Evolutionary conservation across 2,113 vertebrate species (phyloP).

Genomic region (Struthidea cinerea): DNA sequence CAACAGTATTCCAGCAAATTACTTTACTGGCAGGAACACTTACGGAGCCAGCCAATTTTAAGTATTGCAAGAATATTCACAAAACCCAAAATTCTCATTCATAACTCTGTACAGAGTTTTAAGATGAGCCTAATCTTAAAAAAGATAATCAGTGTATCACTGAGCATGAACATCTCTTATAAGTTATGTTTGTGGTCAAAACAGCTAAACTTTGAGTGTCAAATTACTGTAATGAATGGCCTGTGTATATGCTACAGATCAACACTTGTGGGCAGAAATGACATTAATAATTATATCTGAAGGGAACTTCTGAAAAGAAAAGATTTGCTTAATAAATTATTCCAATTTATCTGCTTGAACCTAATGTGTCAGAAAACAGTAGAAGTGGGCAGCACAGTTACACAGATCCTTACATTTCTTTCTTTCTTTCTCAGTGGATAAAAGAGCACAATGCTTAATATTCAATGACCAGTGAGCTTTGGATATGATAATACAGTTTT

Average conservation of each 20-base stretch:
- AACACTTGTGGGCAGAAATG: background rate
- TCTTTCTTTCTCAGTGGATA: background rate
- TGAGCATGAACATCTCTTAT: background rate
- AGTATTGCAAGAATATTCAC: conserved; percentile 12
- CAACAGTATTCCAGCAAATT: conserved; percentile 55
- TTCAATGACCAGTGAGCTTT: background rate
- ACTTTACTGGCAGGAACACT: conserved; percentile 53
- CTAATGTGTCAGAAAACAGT: background rate
- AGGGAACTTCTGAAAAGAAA: background rate
- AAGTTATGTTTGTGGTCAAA: background rate
- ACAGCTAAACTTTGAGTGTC: background rate
- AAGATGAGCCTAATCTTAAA: background rate
- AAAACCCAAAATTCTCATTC: conserved; percentile 21
- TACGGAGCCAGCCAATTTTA: conserved; percentile 37
- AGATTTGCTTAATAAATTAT: background rate
- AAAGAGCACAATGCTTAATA: background rate
- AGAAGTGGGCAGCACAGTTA: background rate
- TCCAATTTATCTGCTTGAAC: background rate
- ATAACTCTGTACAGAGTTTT: background rate
- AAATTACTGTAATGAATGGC: background rate
- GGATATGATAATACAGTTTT: background rate
- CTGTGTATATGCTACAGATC: background rate
- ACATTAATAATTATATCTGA: background rate
- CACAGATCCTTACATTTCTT: background rate
- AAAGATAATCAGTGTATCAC: background rate